Percentiles rank a stretch among this genome's conserved stretches.
phyloP scores from a whole-genome alignment of 1,140 invertebrate genomes.

The Bursaphelenchus mucronatus region DNA sequence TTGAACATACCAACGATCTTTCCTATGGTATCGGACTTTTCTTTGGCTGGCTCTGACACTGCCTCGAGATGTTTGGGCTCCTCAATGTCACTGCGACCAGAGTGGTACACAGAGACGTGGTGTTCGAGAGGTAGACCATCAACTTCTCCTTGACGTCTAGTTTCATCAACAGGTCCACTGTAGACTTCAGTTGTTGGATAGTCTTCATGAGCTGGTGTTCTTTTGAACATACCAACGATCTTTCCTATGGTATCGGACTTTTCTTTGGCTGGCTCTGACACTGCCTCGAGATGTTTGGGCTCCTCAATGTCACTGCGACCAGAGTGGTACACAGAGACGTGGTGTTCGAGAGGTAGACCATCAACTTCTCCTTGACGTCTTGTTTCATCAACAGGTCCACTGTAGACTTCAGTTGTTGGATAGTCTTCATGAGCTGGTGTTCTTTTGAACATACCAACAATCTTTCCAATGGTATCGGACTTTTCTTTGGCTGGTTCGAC shows the following conservation, averaged over 20 bases:
- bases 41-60: no score
- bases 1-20: no score
- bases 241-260: no score
- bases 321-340: not conserved
- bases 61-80: no score
- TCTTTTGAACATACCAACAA: constrained; percentile 8
- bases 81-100: no score
- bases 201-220: no score
- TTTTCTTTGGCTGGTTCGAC: not conserved
- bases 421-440: not conserved
- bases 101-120: no score
- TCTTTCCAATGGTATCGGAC: not conserved
- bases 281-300: not conserved
- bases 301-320: not conserved
- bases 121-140: no score
- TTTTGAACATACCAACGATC: not conserved
- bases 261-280: no score
- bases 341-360: not conserved
- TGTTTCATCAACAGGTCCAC: not conserved
- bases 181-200: constrained; percentile 1
- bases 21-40: no score
- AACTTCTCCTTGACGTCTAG: no score
- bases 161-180: not conserved
- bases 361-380: not conserved
- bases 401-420: not conserved